A percentile compares a stretch with the other conserved stretches of the same genome.
Conservation (phyloP, 2,888 invertebrate species). For the Aleiodes alternator region DNA sequence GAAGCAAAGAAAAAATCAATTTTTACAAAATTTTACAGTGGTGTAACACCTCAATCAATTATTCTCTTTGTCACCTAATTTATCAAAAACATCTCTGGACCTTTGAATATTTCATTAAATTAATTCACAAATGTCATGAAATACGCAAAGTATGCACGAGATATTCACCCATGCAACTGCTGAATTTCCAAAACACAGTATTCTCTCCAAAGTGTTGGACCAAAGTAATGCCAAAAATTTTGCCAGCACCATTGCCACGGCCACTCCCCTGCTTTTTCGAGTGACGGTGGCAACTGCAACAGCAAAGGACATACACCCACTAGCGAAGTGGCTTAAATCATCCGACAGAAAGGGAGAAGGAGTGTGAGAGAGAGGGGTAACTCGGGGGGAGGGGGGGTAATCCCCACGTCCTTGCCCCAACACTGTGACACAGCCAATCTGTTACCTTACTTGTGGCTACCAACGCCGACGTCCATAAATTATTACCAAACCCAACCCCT, state of each 20-base stretch:
- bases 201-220: background rate
- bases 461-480: slow-evolving; percentile 57
- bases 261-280: background rate
- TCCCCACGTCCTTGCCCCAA: slow-evolving; percentile 58
- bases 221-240: slow-evolving; percentile 16
- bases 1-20: too few species aligned
- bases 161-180: background rate
- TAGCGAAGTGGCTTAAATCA: slow-evolving; percentile 58
- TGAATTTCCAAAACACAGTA: slow-evolving; percentile 5
- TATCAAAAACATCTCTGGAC: too few species aligned
- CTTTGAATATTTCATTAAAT: too few species aligned
- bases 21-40: too few species aligned
- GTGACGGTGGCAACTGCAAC: slow-evolving; percentile 16
- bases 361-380: slow-evolving; percentile 13
- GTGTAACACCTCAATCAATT: too few species aligned
- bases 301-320: slow-evolving; percentile 20
- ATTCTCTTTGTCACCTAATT: too few species aligned
- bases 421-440: slow-evolving; percentile 58
- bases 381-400: slow-evolving; percentile 50
- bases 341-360: slow-evolving; percentile 44
- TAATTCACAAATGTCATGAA: too few species aligned
- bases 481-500: slow-evolving; percentile 48
- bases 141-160: too few species aligned
- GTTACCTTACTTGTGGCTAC: slow-evolving; percentile 58
- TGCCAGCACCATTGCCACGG: background rate